Percentiles rank a stretch among this genome's conserved stretches.
Evolutionary conservation across 2,888 invertebrate genomes (phyloP).

Genomic region (Orthosia cruda): DNA sequence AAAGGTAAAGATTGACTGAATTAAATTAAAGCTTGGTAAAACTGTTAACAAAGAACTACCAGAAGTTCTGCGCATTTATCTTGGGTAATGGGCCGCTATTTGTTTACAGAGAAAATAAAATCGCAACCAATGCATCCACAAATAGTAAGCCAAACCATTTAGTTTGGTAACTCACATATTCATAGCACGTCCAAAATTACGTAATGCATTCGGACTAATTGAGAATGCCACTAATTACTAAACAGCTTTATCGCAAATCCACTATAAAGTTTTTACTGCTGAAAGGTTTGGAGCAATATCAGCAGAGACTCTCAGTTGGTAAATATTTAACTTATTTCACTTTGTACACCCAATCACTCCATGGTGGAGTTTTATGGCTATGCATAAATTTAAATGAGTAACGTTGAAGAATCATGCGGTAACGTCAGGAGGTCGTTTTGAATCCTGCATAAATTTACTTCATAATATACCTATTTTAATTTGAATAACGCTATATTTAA

Average conservation of each 20-base stretch:
- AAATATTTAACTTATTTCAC: no score
- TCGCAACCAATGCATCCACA: background rate
- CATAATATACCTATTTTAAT: slow-evolving; percentile 79
- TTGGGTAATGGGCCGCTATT: slow-evolving; percentile 1
- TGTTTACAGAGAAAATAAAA: background rate
- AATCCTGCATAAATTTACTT: slow-evolving; percentile 76
- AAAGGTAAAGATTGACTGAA: slow-evolving; percentile 76
- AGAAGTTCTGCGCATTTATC: slow-evolving; percentile 30
- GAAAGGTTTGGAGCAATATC: slow-evolving; percentile 31
- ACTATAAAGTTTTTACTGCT: slow-evolving; percentile 6
- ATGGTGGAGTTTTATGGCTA: no score
- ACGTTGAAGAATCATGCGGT: slow-evolving; percentile 67
- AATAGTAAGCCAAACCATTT: background rate
- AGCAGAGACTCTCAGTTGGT: slow-evolving; percentile 10
- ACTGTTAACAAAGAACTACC: slow-evolving; percentile 54
- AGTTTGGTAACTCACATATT: background rate
- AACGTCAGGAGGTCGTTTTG: slow-evolving; percentile 69
- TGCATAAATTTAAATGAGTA: no score
- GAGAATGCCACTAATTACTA: background rate
- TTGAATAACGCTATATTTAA: slow-evolving; percentile 79
- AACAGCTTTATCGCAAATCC: slow-evolving; percentile 10
- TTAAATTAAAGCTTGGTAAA: slow-evolving; percentile 68
- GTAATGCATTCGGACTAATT: slow-evolving; percentile 5
- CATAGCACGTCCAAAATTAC: background rate
- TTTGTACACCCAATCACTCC: no score